Base-by-base conservation (phyloP, 2,113 vertebrate genomes). In the Colinus virginianus region DNA sequence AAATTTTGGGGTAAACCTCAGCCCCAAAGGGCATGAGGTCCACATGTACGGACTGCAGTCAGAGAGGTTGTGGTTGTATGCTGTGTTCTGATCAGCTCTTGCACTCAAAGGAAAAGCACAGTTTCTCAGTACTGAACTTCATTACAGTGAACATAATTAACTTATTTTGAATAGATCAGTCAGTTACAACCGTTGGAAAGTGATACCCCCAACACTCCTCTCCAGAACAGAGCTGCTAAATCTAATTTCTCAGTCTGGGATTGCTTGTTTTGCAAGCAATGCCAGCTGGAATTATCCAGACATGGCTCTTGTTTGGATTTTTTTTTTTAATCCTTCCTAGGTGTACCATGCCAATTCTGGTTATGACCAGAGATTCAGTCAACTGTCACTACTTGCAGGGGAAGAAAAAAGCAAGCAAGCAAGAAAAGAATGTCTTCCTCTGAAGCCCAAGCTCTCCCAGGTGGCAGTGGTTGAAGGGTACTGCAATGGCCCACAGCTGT, bases 1-100 rank as follows among this genome's bases (percentile, higher is more conserved):
- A 90, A 55, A 28, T 93, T 95, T 87, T 51, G 88, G 93, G 93
- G 92, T 90, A 97, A 97, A 95, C 78, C 14, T 72, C 87, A 91
- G 58, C 45, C 84, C 61, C 78, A 71, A 34, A 84, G 81, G 81
- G 87, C 77, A 86, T 84, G 81, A 96, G 96, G 95, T 86, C 90
- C 77, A 84, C 0, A 2, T 86, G 84, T 93, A 32, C 23, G 49
- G 32, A 49, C 25, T 72, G 75, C 38, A 49, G 88, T 83, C 72
- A 71, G 26, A 89, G 76, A 64, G 71, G 53, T 55, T 11, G 45
- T 43, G 46, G 81, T 11, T 21, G 32, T n/a, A 40, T 9, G 22
- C 7, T 51, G 80, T 87, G 63, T 76, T 88, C 95, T 36, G 69
- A n/a, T 80, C 80, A 61, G 16, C 36, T 69, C 49, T 6, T 64